Evolutionary conservation across 2,888 invertebrate species (phyloP).

Genomic region (Pasiphila rectangulata): DNA sequence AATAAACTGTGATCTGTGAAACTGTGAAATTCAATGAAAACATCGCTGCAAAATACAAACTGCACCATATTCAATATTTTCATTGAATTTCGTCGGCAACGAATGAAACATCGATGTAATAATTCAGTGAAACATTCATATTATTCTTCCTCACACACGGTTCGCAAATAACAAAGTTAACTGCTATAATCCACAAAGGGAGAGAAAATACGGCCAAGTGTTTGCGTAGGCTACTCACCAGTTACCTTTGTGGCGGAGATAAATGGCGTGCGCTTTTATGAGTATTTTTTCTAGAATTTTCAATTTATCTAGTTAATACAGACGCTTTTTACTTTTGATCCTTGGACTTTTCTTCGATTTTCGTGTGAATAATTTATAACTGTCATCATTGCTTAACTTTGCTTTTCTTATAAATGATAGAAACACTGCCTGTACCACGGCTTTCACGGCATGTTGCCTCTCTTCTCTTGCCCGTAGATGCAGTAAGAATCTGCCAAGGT

Average conservation of each 20-base stretch:
- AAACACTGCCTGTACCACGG: too few relatives aligned
- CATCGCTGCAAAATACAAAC: too few relatives aligned
- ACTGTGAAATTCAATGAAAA: too few relatives aligned
- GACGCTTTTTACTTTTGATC: background rate
- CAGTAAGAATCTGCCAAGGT: too few relatives aligned
- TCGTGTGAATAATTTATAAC: too few relatives aligned
- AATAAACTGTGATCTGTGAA: too few relatives aligned
- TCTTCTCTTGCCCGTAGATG: too few relatives aligned
- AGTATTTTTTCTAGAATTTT: conserved; percentile 9
- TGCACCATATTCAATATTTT: too few relatives aligned
- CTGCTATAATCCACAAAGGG: conserved; percentile 28
- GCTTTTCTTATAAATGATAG: too few relatives aligned
- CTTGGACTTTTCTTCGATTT: too few relatives aligned
- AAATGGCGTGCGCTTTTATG: conserved; percentile 24
- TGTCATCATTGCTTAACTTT: too few relatives aligned
- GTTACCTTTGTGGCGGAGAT: conserved; percentile 27
- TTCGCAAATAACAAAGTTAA: conserved; percentile 28
- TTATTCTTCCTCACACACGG: conserved; percentile 12
- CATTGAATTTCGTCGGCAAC: background rate
- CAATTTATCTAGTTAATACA: background rate
- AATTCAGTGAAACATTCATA: conserved; percentile 5
- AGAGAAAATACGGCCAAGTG: conserved; percentile 28
- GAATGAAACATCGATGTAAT: conserved; percentile 3
- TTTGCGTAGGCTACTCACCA: conserved; percentile 29
- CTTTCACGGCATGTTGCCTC: too few relatives aligned